Evolutionary conservation across 2,113 vertebrate species (phyloP), one percentile per base, ranked within the genome.

Genomic region (Anguilla japonica): DNA sequence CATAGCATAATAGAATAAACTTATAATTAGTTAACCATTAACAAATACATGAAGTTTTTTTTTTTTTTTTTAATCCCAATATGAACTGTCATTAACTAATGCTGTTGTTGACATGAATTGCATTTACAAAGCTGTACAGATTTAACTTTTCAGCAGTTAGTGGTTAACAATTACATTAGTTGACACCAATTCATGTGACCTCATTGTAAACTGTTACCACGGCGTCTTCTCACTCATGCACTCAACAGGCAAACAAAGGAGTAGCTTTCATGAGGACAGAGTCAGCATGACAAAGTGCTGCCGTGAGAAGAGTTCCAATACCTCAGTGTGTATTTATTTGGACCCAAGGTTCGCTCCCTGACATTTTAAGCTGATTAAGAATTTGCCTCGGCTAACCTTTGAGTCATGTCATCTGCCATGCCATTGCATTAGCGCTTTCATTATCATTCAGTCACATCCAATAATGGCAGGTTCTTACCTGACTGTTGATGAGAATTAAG

Each of bases 311-410:
- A 88, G 86, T 93, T 67, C 87, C 89, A 89, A 92, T 91, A 85
- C 81, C 56, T 53, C 78, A 60, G 91, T 85, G 79, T 50, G 79
- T 89, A 90, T 90, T 91, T 86, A 92, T 94, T 91, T 91, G 89
- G 91, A 93, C 90, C 89, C 91, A 89, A 91, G 89, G 90, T 92
- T 91, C 89, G 90, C 90, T 87, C 81, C 85, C 88, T 95, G 94
- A 94, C 94, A 94, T 94, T 94, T 95, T 4, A 57, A 94, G 93
- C 92, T 92, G 93, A 94, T 95, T 94, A 94, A 91, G 90, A 94
- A 93, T 93, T 91, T 93, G 90, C 90, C 89, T 86, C 86, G 80
- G 90, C 91, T 91, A 92, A 94, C 94, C 94, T 93, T 94, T 94
- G 92, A 86, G 79, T 88, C 78, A 84, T 63, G 34, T 83, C 88